Percentiles rank a stretch among this genome's conserved stretches.
Conservation (phyloP, 2,888 invertebrate genomes). For the Acrocyrtus sp. region DNA sequence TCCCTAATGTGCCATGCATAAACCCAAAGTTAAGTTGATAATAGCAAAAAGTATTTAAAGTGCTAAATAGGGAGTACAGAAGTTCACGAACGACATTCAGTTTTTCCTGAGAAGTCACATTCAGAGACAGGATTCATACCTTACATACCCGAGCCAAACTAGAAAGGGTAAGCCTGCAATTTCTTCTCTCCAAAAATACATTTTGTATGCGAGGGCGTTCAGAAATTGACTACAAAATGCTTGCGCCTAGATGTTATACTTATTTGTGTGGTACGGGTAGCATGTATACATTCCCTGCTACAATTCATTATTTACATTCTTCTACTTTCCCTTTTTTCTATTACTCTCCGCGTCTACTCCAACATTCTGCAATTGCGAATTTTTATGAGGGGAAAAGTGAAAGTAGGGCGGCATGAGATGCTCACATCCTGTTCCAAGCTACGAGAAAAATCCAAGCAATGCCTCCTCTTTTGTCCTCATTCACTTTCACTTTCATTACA, state of each 20-base stretch:
- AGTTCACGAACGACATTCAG: neutral
- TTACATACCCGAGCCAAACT: no score
- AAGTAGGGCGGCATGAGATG: neutral
- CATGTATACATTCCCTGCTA: no score
- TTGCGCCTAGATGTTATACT: no score
- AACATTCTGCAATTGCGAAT: neutral
- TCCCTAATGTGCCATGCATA: constrained; percentile 6
- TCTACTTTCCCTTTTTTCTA: neutral
- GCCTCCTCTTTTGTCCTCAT: neutral
- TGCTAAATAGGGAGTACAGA: constrained; percentile 2
- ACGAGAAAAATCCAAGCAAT: neutral
- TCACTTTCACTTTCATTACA: neutral
- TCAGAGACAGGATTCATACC: no score
- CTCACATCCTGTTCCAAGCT: neutral
- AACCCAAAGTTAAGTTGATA: constrained; percentile 7
- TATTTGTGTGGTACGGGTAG: no score
- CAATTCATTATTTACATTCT: neutral
- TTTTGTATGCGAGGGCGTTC: no score
- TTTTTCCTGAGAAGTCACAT: no score
- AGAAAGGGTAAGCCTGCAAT: no score
- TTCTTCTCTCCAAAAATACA: no score
- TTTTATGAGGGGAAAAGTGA: neutral
- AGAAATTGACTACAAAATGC: no score
- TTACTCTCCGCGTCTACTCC: no score
- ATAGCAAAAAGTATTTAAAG: constrained; percentile 4